Conservation (phyloP, 2,888 invertebrate species). For the Rhimphoctona megacephalus region DNA sequence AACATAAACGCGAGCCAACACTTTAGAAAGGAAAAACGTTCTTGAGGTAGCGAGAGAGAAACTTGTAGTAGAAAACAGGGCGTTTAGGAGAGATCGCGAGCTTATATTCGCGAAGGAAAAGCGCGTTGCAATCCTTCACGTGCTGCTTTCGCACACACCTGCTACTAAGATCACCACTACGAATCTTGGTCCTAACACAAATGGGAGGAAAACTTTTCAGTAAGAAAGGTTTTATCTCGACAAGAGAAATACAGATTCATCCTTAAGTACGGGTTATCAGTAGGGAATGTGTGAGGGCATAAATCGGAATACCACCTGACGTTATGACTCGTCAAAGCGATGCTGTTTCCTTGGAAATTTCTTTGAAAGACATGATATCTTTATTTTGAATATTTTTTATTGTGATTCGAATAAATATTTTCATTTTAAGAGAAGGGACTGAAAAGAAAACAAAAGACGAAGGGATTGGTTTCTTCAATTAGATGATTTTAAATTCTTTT, state of each 20-base stretch:
- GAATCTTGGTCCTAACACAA: constrained; percentile 23
- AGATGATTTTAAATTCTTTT: constrained; percentile 74
- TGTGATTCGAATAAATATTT: not conserved
- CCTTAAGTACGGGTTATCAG: constrained; percentile 73
- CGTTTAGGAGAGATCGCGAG: constrained; percentile 32
- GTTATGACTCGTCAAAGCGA: constrained; percentile 69
- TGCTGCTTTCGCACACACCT: constrained; percentile 43
- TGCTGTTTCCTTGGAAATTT: constrained; percentile 52
- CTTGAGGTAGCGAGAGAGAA: not conserved
- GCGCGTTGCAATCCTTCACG: constrained; percentile 48
- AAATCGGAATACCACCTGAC: constrained; percentile 73
- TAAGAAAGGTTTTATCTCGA: constrained; percentile 22
- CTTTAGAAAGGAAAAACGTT: constrained; percentile 16
- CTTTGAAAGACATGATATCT: constrained; percentile 3
- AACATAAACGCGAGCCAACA: constrained; percentile 54
- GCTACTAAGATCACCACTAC: constrained; percentile 33
- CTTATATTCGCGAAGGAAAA: constrained; percentile 47
- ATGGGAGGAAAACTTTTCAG: constrained; percentile 27
- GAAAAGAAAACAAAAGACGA: constrained; percentile 23
- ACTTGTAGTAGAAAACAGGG: constrained; percentile 18
- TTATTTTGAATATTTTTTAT: not conserved
- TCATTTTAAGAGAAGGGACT: not conserved
- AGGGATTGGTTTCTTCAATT: constrained; percentile 71
- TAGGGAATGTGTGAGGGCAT: constrained; percentile 65
- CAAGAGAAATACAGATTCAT: constrained; percentile 72